Base-by-base conservation (phyloP, 2,888 invertebrate species). In the Meandrusa payeni region DNA sequence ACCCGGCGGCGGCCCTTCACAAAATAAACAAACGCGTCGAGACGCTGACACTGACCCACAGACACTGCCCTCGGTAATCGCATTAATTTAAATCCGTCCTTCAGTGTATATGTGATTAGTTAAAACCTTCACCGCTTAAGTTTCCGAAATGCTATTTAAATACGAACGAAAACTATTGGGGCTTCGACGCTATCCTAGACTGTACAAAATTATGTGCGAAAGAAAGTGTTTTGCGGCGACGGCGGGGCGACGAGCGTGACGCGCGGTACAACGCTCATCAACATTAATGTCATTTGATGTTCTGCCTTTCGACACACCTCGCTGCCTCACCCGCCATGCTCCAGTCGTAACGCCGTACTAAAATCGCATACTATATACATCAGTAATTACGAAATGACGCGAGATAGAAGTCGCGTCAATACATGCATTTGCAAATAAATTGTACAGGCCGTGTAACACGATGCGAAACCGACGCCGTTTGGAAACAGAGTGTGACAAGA, bases 401-500 rank as follows among this genome's bases (percentile, higher is more conserved):
- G 20, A 9, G 15, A 27, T 22, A 24, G 5, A 23, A 17, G 20
- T 24, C 26, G 26, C 37, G 31, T 29, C 34, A 28, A 15, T 29
- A 19, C 26, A 5, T 4, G 26, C 10, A 19, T 26, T 32, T 9
- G 19, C 6, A 24, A 22, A 15, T 9, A 36, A 24, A 9, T 37
- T 36, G 37, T 24, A 31, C 51, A 56, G 54, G 47, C 60, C 61
- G 55, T 54, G 59, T 61, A 61, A 55, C 62, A 48, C 52, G 15
- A 43, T 20, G 28, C 42, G 50, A 50, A 43, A 47, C 42, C 47
- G 37, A 36, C 45, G 28, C 55, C 33, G 49, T 54, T 54, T 74
- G 63, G 57, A 80, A 81, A 70, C 75, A 78, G 83, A 82, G 76
- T 86, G 77, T 75, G 64, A 72, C 76, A 74, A 75, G 78, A 80